Evolutionary conservation across 2,797 vertebrate species (phyloP).

Genomic region (Dipus sagitta): DNA sequence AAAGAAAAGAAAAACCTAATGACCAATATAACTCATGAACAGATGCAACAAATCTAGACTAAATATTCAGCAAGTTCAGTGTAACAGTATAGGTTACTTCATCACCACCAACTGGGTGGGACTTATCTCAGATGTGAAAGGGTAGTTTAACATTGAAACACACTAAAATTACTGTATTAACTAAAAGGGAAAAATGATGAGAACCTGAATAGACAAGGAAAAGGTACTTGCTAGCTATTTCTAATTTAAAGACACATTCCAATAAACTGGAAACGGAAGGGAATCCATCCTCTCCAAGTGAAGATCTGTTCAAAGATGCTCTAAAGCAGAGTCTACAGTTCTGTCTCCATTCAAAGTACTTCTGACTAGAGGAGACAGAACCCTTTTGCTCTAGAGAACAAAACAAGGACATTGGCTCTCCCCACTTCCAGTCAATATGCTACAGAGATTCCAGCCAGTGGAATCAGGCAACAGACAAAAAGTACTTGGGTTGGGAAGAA

Average conservation of each 20-base stretch:
- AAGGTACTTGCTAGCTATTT: not conserved
- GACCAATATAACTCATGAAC: not conserved
- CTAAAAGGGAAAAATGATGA: slow-evolving; percentile 28
- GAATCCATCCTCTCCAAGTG: not conserved
- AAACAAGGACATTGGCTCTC: not conserved
- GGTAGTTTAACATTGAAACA: slow-evolving; percentile 13
- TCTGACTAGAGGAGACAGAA: not conserved
- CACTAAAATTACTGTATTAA: not conserved
- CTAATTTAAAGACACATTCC: slow-evolving; percentile 6
- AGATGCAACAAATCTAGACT: slow-evolving; percentile 42
- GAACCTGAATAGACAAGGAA: slow-evolving; percentile 27
- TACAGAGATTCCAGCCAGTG: not conserved
- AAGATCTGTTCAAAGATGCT: not conserved
- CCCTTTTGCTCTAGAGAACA: not conserved
- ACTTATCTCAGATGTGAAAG: slow-evolving; percentile 42
- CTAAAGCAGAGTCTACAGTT: not conserved
- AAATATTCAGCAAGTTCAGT: slow-evolving; percentile 39
- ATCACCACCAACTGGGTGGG: slow-evolving; percentile 1
- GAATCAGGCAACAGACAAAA: not conserved
- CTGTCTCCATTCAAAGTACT: too few relatives aligned
- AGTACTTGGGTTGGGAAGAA: not conserved
- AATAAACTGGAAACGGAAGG: slow-evolving; percentile 9
- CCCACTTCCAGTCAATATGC: not conserved
- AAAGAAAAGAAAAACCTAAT: not conserved
- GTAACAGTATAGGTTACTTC: not conserved